Base-by-base conservation (phyloP, 2,888 invertebrate genomes). In the Chloromyia formosa region DNA sequence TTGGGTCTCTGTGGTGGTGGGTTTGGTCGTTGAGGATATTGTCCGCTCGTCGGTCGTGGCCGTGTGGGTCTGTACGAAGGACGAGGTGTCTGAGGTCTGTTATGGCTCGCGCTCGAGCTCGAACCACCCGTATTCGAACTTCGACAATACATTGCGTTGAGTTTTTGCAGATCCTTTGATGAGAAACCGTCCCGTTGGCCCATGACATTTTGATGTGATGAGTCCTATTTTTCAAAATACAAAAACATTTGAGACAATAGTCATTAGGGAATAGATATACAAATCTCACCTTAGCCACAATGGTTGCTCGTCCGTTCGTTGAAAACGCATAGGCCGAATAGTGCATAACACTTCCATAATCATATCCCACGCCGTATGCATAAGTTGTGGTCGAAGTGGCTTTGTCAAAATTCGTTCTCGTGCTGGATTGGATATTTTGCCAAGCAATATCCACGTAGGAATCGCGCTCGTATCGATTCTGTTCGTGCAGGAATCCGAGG, bases 311-410 rank as follows among this genome's bases (percentile, higher is more conserved):
- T 7, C 90, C 89, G 82, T 94, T 94, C 75, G 81, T 87, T 1
- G 93, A 92, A 84, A 94, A 94, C 2, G 94, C 93, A 64, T 89
- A 90, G 22, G 89, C 88, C 0, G 93, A 93, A 83, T 94, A 94
- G 82, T 94, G 94, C 93, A 94, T 93, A 0, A 94, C 93, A 79
- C 93, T 93, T 79, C 90, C 89, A 83, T 92, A 94, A 83, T 94
- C 94, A 81, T 94, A 94, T 0, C 88, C 86, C 0, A 94, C 89
- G 0, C 92, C 92, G 81, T 88, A 93, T n/a, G 88, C 90, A 68
- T 89, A 86, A 0, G 91, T 88, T 40, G 84, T 86, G 9, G 86
- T 84, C 7, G 86, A 80, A 4, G 88, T 86, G 0, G 90, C 88
- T 83, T 92, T 94, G 77, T 89, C 89, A 83, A 94, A 94, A 84